phyloP scores from a whole-genome alignment of 1,140 invertebrate species.

The Drosophila chauvacae region DNA sequence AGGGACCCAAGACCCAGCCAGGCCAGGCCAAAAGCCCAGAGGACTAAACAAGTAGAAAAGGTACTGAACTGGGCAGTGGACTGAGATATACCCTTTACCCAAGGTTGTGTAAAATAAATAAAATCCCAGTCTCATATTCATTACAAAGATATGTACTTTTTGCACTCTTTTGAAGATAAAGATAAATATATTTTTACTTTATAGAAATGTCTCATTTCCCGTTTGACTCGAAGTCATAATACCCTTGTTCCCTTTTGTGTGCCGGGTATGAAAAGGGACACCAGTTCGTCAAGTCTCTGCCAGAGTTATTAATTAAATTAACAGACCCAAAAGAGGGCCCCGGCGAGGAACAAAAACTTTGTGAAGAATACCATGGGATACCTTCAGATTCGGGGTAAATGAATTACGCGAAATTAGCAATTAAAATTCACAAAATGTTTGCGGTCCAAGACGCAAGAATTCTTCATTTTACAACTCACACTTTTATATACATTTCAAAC shows the following conservation, averaged over 20 bases:
- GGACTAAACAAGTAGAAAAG: neutral
- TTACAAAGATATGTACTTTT: neutral
- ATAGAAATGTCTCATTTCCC: neutral
- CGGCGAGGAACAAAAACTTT: constrained; percentile 23
- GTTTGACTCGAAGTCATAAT: neutral
- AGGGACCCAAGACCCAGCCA: neutral
- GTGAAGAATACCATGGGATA: constrained; percentile 19
- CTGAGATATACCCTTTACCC: neutral
- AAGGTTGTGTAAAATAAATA: neutral
- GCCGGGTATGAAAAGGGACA: constrained; percentile 19
- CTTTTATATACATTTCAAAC: constrained; percentile 26
- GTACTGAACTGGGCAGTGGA: neutral
- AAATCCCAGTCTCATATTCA: neutral
- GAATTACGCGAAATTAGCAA: constrained; percentile 66
- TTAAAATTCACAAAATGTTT: constrained; percentile 63
- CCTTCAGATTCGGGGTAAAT: constrained; percentile 54
- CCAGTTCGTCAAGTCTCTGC: constrained; percentile 25
- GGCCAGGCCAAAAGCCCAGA: neutral
- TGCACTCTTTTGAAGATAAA: neutral
- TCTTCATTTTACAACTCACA: constrained; percentile 4
- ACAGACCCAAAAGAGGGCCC: constrained; percentile 42
- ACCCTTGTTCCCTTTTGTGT: neutral
- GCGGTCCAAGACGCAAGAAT: constrained; percentile 5
- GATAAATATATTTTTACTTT: neutral
- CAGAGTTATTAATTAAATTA: constrained; percentile 57